Evolutionary conservation across 2,888 invertebrate species (phyloP).

Genomic region (Portevinia maculata): DNA sequence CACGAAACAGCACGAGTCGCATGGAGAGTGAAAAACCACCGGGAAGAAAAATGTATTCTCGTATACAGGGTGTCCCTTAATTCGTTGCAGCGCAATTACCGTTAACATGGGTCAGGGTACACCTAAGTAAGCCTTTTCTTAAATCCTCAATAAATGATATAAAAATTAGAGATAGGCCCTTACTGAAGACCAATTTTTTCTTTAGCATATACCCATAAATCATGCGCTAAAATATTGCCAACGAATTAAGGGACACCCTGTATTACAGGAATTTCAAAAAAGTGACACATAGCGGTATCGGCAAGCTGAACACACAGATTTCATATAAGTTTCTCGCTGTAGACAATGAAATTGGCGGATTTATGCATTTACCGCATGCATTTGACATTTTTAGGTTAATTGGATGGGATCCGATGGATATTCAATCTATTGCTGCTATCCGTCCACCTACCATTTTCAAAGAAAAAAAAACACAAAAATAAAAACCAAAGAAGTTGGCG

Average conservation of each 20-base stretch:
- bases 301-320: conserved; percentile 7
- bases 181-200: too few relatives aligned
- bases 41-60: not conserved
- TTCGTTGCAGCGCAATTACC: too few relatives aligned
- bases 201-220: too few relatives aligned
- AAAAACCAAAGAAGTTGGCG: conserved; percentile 13
- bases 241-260: too few relatives aligned
- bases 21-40: conserved; percentile 29
- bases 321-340: conserved; percentile 9
- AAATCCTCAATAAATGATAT: too few relatives aligned
- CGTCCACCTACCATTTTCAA: conserved; percentile 43
- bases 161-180: too few relatives aligned
- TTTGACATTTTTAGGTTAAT: conserved; percentile 74
- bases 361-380: conserved; percentile 71
- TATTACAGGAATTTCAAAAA: conserved; percentile 41
- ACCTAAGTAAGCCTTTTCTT: too few relatives aligned
- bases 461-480: not conserved
- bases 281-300: conserved; percentile 18
- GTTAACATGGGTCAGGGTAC: too few relatives aligned
- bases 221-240: too few relatives aligned
- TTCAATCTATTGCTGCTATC: conserved; percentile 52
- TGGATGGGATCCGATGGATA: conserved; percentile 72
- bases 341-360: conserved; percentile 69
- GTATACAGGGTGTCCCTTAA: too few relatives aligned
- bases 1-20: not conserved